Percentiles rank a stretch among this genome's conserved stretches.
phyloP scores from a whole-genome alignment of 1,140 invertebrate species.

The Battus philenor region DNA sequence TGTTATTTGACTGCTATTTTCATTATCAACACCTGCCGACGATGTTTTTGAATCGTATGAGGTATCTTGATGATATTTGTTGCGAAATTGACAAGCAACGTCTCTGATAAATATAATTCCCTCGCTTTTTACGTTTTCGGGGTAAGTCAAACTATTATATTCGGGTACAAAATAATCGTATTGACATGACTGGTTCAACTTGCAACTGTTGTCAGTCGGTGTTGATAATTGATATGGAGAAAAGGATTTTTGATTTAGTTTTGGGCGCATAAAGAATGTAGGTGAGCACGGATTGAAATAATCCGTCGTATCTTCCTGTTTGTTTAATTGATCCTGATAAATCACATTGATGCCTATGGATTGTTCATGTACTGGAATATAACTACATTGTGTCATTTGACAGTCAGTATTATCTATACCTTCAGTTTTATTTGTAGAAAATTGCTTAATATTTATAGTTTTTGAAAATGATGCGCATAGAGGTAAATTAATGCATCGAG shows the following conservation, averaged over 20 bases:
- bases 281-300: conserved; percentile 32
- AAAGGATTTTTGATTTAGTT: conserved; percentile 24
- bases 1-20: conserved; percentile 33
- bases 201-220: conserved; percentile 23
- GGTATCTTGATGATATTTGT: conserved; percentile 31
- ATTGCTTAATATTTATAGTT: conserved; percentile 39
- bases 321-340: background rate
- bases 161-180: conserved; percentile 32
- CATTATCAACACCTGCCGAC: conserved; percentile 30
- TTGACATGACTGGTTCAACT: conserved; percentile 52
- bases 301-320: conserved; percentile 33
- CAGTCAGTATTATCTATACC: conserved; percentile 26
- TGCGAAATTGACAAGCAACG: conserved; percentile 60
- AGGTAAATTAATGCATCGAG: conserved; percentile 59
- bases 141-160: conserved; percentile 6
- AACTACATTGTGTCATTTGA: conserved; percentile 32
- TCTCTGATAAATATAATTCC: conserved; percentile 57
- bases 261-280: conserved; percentile 30
- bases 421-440: conserved; percentile 25
- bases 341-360: background rate
- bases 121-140: conserved; percentile 26
- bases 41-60: conserved; percentile 36
- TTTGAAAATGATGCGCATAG: conserved; percentile 52
- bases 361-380: conserved; percentile 18
- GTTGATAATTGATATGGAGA: conserved; percentile 29